Evolutionary conservation across 2,888 invertebrate genomes (phyloP), one percentile per base, ranked within the genome.

Genomic region (Barypeithes pellucidus): DNA sequence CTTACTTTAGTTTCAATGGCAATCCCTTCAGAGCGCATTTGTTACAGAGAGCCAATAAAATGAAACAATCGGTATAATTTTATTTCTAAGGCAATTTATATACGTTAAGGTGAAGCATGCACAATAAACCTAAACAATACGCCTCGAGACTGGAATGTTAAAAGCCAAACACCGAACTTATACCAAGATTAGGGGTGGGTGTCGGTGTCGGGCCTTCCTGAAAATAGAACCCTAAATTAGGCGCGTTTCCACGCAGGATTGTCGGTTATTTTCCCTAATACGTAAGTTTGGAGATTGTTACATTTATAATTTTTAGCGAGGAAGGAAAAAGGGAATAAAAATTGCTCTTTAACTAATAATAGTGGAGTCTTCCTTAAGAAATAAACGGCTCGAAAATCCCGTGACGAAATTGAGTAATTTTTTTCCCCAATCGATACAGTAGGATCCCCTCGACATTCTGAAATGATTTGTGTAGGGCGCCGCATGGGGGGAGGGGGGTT

Each of bases 201-300:
- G 76, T 73, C 78, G 76, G 73, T n/a, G n/a, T n/a, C 73, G 77
- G 73, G 71, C 67, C 69, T 75, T 71, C 70, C 73, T 73, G 75
- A 75, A 77, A 71, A 72, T 77, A 75, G 75, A 77, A 74, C 78
- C 77, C 77, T 77, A 77, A 78, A 78, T 77, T 79, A 78, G 77
- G 76, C 70, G 73, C 76, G 57, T 77, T 76, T 68, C 47, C 47
- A 47, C 47, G 33, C 50, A 47, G 24, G 16, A 36, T 47, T 65
- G 14, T 52, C 18, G 50, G 14, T 52, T 65, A 33, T 47, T 54
- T 65, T 65, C 47, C 16, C 2, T 29, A 29, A 18, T 18, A 22
- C n/a, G 52, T 20, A 36, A 59, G 18, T 22, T 52, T 14, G 9
- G 3, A n/a, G 61, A 45, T 24, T 43, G n/a, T 24, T 41, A 18